These are phyloP conservation scores for Ormia ochracea DNA, from an alignment of 2,888 invertebrate species.

Conservation along the genomic window DNA sequence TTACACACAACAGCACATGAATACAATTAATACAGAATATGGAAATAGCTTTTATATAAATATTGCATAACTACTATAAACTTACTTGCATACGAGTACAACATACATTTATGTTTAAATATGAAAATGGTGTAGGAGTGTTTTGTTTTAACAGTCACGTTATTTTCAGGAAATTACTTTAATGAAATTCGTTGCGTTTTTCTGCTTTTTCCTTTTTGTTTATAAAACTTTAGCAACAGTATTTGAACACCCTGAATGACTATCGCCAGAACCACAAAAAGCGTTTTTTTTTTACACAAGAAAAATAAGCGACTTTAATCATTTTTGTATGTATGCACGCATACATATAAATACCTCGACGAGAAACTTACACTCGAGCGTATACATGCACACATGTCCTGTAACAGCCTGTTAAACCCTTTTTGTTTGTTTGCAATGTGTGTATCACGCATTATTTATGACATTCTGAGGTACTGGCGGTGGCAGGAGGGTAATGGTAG, in stretches of 20 bases:
- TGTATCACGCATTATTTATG: conserved; percentile 47
- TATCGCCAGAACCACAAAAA: conserved; percentile 5
- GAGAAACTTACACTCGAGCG: conserved; percentile 1
- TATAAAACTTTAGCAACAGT: conserved; percentile 30
- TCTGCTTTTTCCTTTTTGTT: conserved; percentile 6
- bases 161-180: conserved; percentile 68
- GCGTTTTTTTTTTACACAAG: conserved; percentile 1
- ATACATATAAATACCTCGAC: not conserved
- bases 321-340: no score
- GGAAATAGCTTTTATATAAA: conserved; percentile 43
- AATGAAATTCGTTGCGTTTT: conserved; percentile 65
- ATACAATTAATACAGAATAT: conserved; percentile 31
- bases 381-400: not conserved
- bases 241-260: conserved; percentile 47
- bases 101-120: not conserved
- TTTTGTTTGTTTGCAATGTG: not conserved
- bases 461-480: not conserved
- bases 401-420: conserved; percentile 29
- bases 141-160: conserved; percentile 62
- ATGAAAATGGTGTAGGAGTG: not conserved
- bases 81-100: not conserved
- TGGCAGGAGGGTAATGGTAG: not conserved
- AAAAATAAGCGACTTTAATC: conserved; percentile 11
- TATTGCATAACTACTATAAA: conserved; percentile 36
- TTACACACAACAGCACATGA: not conserved